These are phyloP conservation scores for Thripadectes ignobilis DNA, from an alignment of 2,797 vertebrate genomes.

Conservation along the genomic window DNA sequence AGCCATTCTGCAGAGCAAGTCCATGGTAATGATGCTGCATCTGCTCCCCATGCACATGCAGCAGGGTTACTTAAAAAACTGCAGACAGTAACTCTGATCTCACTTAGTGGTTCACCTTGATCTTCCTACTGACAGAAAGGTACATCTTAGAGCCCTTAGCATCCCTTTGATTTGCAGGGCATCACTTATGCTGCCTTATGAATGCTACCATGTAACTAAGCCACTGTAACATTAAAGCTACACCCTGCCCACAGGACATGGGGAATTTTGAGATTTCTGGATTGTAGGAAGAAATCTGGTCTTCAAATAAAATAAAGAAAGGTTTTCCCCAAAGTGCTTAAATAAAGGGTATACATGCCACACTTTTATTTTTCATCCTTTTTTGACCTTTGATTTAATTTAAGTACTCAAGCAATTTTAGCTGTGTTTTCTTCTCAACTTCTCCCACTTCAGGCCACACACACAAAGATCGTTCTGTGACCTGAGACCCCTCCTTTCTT, in stretches of 20 bases:
- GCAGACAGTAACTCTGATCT: background rate
- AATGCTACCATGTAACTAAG: background rate
- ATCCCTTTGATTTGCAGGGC: background rate
- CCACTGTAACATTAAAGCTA: background rate
- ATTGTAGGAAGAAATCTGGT: background rate
- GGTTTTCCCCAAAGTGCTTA: conserved; percentile 53
- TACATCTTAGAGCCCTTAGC: background rate
- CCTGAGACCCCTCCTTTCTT: conserved; percentile 9
- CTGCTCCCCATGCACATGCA: background rate
- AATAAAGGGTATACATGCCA: conserved; percentile 40
- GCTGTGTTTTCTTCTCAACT: conserved; percentile 42
- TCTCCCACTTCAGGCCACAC: conserved; percentile 39
- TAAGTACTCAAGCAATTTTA: conserved; percentile 52
- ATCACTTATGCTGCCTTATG: background rate
- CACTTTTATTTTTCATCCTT: conserved; percentile 51
- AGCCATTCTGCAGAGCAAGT: background rate
- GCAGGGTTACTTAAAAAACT: background rate
- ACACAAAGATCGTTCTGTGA: conserved; percentile 49
- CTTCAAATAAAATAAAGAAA: conserved; percentile 50
- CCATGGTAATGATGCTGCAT: background rate
- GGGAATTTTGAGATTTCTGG: background rate
- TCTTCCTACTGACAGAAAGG: background rate
- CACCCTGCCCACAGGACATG: background rate
- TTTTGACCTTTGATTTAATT: conserved; percentile 55
- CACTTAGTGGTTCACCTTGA: background rate